Evolutionary conservation across 2,888 invertebrate species (phyloP).

Genomic region (Aphidius colemani): DNA sequence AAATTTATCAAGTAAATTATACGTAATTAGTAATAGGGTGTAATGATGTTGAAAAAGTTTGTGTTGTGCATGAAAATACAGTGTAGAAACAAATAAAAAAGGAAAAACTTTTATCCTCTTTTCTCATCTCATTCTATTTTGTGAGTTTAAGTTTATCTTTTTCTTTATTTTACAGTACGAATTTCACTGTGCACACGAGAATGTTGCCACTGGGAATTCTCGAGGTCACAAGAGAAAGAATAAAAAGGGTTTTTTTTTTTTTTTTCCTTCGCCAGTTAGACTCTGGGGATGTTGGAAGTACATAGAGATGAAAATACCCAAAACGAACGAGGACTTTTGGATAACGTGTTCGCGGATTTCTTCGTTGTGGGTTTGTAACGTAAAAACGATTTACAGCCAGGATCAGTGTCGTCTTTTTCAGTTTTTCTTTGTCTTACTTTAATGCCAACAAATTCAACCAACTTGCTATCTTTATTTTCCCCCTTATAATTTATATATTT

Average conservation of each 20-base stretch:
- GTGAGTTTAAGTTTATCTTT: no score
- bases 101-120: neutral
- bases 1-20: no score
- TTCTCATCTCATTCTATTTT: conserved; percentile 13
- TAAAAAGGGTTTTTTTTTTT: conserved; percentile 22
- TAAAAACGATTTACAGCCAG: conserved; percentile 42
- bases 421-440: conserved; percentile 10
- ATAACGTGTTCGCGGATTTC: conserved; percentile 41
- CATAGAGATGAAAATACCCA: neutral
- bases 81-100: no score
- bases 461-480: no score
- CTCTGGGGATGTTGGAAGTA: conserved; percentile 36
- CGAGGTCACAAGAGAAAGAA: conserved; percentile 25
- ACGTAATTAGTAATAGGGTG: no score
- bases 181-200: no score
- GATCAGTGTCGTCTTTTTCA: conserved; percentile 40
- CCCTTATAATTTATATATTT: no score
- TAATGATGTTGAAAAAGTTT: no score
- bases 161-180: neutral
- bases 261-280: conserved; percentile 16
- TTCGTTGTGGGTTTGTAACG: conserved; percentile 32
- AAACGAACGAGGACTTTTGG: conserved; percentile 32
- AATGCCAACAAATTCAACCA: no score
- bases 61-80: no score
- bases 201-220: neutral